Base-by-base conservation (phyloP, 2,797 vertebrate genomes). In the Tinamus major region DNA sequence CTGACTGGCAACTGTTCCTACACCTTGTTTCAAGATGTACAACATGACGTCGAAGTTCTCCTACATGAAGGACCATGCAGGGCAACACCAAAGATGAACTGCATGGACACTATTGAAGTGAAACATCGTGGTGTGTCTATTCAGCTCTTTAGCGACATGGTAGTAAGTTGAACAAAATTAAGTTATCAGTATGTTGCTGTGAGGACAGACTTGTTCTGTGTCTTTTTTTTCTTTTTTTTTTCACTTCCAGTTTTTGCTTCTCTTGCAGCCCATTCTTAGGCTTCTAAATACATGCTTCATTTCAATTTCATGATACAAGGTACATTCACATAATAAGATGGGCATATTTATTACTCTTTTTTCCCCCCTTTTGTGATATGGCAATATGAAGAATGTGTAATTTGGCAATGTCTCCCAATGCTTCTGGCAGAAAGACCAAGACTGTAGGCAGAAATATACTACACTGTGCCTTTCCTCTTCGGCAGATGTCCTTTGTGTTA, bases 41-140 rank as follows among this genome's bases (percentile, higher is more conserved):
- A 92, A 5, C 96, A 98, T 10, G 97, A 97, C 83, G 96, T 98
- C 79, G 98, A 99, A 96, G 96, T 99, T 79, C 96, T 98, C 80
- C 98, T 99, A 42, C 98, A 98, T 31, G 98, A 97, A 1, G 98
- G 98, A 8, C 96, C 97, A 2, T 99, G 99, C 96, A 96, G 95
- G 68, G 87, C 96, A 35, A 93, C 95, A 2, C 82, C 69, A 0
- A 94, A 70, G 79, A 96, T 98, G 87, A 97, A 98, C 81, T 99
- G 99, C 96, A 98, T 99, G 98, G 98, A 98, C 81, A 97, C 98
- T 74, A 98, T 99, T 9, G 98, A 99, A 90, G 97, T 99, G 85
- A 98, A 95, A 77, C 97, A 98, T 4, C 96, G 51, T 2, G 79
- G 92, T 4, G 85, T 96, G 48, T 98, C 96, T 3, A 71, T 99